Base-by-base conservation (phyloP, 2,888 invertebrate genomes). In the Phlogophora meticulosa region DNA sequence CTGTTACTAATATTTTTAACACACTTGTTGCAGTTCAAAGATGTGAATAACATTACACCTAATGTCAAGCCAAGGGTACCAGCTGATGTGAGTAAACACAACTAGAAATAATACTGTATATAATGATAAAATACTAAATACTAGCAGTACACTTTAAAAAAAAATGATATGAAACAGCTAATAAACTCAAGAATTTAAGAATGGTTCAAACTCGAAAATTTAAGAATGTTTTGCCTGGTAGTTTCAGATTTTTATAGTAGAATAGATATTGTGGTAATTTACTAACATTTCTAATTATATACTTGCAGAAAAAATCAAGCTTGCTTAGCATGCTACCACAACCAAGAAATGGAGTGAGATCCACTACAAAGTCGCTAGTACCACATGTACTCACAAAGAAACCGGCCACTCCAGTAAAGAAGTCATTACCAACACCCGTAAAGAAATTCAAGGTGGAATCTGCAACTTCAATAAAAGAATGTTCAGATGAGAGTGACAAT, bases 271-370 rank as follows among this genome's bases (percentile, higher is more conserved):
- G 15, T 10, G 11, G 2, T 34, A 28, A 34, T 20, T 57, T n/a
- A 36, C 9, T 17, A 17, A 15, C 0, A 22, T 48, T 43, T 24
- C 7, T 20, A 7, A 7, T 17, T 22, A n/a, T n/a, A n/a, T 1
- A 28, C 75, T 90, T 89, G 70, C 87, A 97, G 97, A 96, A 96
- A 93, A 96, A 96, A 73, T 96, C 96, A 17, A 96, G 97, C 10
- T 91, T 98, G 11, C 95, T 98, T 51, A 96, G 97, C 64, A 92
- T 98, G 48, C 89, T 98, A 46, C 98, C 98, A 10, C 96, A 96
- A 79, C 98, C 98, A 15, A 97, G 96, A 91, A 93, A 94, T 84
- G 90, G 88, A 49, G 85, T 90, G 5, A 87, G 79, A 40, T 76
- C 92, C 60, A 91, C 89, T 68, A 86, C 90, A 51, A 93, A 91